These are phyloP conservation scores for Dastarcus helophoroides DNA, from an alignment of 2,888 invertebrate genomes.

Conservation along the genomic window DNA sequence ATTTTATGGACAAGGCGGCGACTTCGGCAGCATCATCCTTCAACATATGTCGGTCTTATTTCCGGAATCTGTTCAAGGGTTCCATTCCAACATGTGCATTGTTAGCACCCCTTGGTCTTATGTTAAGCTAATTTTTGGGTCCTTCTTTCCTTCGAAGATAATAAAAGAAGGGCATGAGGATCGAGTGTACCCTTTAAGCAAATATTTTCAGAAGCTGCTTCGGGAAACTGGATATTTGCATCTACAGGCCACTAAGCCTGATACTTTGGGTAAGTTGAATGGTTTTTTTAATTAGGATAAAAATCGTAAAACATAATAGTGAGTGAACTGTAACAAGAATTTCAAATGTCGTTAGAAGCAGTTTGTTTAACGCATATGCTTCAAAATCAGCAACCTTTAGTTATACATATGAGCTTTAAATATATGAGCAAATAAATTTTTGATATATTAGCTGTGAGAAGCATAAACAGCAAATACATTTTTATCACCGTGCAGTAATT, in stretches of 20 bases:
- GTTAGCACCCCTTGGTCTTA: constrained; percentile 30
- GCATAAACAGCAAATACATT: no score
- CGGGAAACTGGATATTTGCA: constrained; percentile 56
- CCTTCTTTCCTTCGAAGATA: constrained; percentile 45
- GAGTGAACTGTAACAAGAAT: no score
- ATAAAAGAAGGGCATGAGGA: constrained; percentile 40
- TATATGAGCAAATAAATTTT: no score
- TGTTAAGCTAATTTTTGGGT: constrained; percentile 35
- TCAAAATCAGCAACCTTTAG: no score
- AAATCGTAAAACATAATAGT: no score
- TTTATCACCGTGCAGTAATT: no score
- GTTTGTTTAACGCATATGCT: no score
- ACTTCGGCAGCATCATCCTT: constrained; percentile 65
- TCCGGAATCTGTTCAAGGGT: constrained; percentile 45
- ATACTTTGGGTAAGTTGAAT: constrained; percentile 58
- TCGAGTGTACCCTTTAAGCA: constrained; percentile 41
- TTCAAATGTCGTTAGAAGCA: no score
- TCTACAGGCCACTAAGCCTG: constrained; percentile 79
- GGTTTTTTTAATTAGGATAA: no score
- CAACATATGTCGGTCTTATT: constrained; percentile 51
- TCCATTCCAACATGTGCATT: constrained; percentile 46
- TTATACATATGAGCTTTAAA: no score
- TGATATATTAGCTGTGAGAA: no score
- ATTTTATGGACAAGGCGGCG: constrained; percentile 68
- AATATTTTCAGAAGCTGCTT: constrained; percentile 34